These are phyloP conservation scores for Bovichtus diacanthus DNA, from an alignment of 2,797 vertebrate species.

Conservation along the genomic window DNA sequence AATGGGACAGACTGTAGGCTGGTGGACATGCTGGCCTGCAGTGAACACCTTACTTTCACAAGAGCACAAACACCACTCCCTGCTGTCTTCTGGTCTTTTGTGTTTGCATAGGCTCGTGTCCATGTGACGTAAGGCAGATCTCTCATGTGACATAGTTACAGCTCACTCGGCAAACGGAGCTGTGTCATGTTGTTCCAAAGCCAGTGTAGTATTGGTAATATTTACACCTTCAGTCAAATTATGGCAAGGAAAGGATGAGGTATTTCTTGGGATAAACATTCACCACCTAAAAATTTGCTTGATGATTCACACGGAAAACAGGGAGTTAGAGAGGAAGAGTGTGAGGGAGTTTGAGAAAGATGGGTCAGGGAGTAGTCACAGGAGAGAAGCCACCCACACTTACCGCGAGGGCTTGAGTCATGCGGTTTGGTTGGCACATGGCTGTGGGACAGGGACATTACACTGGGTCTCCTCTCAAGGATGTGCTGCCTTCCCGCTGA, in stretches of 20 bases:
- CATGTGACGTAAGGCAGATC: slow-evolving; percentile 56
- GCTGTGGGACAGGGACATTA: slow-evolving; percentile 54
- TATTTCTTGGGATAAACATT: slow-evolving; percentile 49
- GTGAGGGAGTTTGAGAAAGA: slow-evolving; percentile 60
- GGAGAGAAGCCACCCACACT: slow-evolving; percentile 77
- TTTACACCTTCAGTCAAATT: slow-evolving; percentile 41
- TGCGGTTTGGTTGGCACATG: slow-evolving; percentile 62
- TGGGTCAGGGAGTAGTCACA: slow-evolving; percentile 77
- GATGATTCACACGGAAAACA: slow-evolving; percentile 69
- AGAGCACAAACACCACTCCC: slow-evolving; percentile 62
- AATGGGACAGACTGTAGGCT: slow-evolving; percentile 29
- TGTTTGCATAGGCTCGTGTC: slow-evolving; percentile 60
- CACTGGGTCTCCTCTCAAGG: slow-evolving; percentile 56
- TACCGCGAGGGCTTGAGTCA: slow-evolving; percentile 81
- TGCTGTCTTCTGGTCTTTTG: slow-evolving; percentile 51
- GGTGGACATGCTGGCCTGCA: slow-evolving; percentile 32
- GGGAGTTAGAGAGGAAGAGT: slow-evolving; percentile 38
- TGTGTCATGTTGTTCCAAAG: slow-evolving; percentile 43
- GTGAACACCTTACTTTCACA: slow-evolving; percentile 47
- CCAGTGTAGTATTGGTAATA: slow-evolving; percentile 58
- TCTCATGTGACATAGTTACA: slow-evolving; percentile 49
- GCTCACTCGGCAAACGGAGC: slow-evolving; percentile 39
- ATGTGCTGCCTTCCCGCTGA: slow-evolving; percentile 33
- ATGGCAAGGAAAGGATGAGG: slow-evolving; percentile 29
- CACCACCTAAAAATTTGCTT: slow-evolving; percentile 25